Base-by-base conservation (phyloP, 2,113 vertebrate genomes). In the Panthera leo region DNA sequence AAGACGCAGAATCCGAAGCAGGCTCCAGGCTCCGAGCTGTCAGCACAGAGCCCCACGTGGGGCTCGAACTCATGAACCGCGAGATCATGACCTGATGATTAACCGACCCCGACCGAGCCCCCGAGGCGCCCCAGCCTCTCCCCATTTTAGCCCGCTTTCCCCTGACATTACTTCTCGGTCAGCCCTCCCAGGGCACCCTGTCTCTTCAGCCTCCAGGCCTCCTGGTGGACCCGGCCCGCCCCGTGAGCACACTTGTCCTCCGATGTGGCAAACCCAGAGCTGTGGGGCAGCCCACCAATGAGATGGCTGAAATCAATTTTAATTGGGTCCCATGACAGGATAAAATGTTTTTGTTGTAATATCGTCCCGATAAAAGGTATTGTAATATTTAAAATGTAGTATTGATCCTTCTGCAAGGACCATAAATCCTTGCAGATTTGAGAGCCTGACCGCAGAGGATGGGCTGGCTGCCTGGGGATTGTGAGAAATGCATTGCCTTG, bases 341-440 rank as follows among this genome's bases (percentile, higher is more conserved):
- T 95, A 96, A 98, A 98, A 97, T 98, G 95, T 80, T 97, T 97
- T 61, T 97, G 97, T 96, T 98, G 96, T 93, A 97, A 75, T 95
- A 97, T 82, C 16, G 83, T 97, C 98, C 93, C 87, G 61, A 96
- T 85, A 88, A 63, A 96, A 95, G 6, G 78, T 6, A 95, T 82
- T 96, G 71, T 95, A 98, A 98, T 97, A 98, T 97, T 97, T 96
- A 97, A 98, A 76, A 73, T 9, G 80, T 51, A 61, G 79, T 86
- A 97, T 97, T 68, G 84, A 98, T 97, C 2, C 1, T 51, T 88
- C 91, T 29, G 5, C 36, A 76, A 94, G 95, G 34, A 42, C 90
- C 93, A 79, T 91, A 90, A 97, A 97, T 92, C 92, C 14, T 63
- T 7, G 73, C 45, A 0, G 93, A 55, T 95, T 65, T 73, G 95